These are phyloP conservation scores for Lasioglossum morio DNA, from an alignment of 2,888 invertebrate species.

Conservation along the genomic window DNA sequence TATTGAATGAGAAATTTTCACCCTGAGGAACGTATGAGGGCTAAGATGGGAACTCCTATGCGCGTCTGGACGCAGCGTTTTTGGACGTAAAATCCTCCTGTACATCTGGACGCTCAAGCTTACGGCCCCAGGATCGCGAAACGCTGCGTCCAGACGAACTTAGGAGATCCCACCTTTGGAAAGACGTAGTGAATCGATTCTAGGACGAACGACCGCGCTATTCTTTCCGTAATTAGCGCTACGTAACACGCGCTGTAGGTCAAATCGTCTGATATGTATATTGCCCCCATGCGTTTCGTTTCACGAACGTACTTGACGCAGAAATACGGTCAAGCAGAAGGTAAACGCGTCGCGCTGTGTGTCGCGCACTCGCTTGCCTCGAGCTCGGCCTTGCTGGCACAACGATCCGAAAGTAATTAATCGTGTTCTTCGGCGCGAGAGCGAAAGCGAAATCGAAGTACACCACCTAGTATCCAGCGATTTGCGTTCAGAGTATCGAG, in stretches of 20 bases:
- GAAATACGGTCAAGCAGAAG: conserved; percentile 44
- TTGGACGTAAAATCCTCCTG: too few species aligned
- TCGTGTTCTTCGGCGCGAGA: conserved; percentile 34
- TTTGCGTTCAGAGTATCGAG: not conserved
- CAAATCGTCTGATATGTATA: not conserved
- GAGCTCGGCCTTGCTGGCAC: conserved; percentile 57
- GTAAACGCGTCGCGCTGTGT: conserved; percentile 39
- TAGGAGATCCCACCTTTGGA: too few species aligned
- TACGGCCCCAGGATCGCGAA: too few species aligned
- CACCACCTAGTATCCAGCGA: too few species aligned
- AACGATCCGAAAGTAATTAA: conserved; percentile 59
- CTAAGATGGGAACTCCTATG: too few species aligned
- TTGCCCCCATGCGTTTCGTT: not conserved
- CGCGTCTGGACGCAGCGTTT: too few species aligned
- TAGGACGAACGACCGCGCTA: not conserved
- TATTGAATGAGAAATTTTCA: too few species aligned
- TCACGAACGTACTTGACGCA: conserved; percentile 18
- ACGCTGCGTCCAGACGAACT: too few species aligned
- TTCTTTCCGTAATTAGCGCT: not conserved
- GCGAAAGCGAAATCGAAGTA: not conserved
- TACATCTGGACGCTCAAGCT: too few species aligned
- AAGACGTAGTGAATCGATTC: not conserved
- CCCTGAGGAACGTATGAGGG: too few species aligned
- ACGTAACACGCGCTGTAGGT: not conserved
- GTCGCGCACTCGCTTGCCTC: conserved; percentile 48